A percentile compares a stretch with the other conserved stretches of the same genome.
phyloP scores from a whole-genome alignment of 2,113 vertebrate genomes.

The Nibea coibor region DNA sequence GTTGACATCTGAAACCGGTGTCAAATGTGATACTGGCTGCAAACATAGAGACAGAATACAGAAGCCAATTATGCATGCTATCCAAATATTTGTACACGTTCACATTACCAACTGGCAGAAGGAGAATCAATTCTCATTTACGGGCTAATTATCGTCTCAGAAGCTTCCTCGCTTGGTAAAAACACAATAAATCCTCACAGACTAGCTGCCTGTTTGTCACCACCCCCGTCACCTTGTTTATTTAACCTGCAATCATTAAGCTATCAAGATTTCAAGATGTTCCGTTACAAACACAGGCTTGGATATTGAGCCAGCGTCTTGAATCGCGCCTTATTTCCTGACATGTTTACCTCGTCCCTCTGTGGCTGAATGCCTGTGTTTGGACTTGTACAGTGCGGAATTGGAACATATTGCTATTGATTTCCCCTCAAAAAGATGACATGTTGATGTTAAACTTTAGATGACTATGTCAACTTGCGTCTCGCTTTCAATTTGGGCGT shows the following conservation, averaged over 20 bases:
- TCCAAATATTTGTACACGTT: constrained; percentile 57
- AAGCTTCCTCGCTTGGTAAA: constrained; percentile 43
- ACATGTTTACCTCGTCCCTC: constrained; percentile 1
- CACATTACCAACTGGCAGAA: constrained; percentile 41
- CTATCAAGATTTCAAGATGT: constrained; percentile 42
- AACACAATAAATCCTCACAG: constrained; percentile 53
- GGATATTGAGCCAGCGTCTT: constrained; percentile 28
- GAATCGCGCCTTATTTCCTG: constrained; percentile 39
- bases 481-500: not conserved
- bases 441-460: constrained; percentile 29
- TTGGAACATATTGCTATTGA: constrained; percentile 49
- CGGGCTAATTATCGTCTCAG: constrained; percentile 65
- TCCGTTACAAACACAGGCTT: constrained; percentile 29
- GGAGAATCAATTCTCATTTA: constrained; percentile 70
- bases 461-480: constrained; percentile 22
- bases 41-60: constrained; percentile 15
- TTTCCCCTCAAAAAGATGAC: constrained; percentile 28
- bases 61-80: constrained; percentile 13
- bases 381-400: constrained; percentile 14
- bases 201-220: constrained; percentile 36
- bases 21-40: constrained; percentile 19
- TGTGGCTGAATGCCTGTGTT: constrained; percentile 21
- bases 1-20: constrained; percentile 17
- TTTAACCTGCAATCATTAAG: constrained; percentile 55
- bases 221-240: constrained; percentile 41